Percentiles rank a stretch among this genome's conserved stretches.
Evolutionary conservation across 2,113 vertebrate genomes (phyloP).

Genomic region (Hucho hucho): DNA sequence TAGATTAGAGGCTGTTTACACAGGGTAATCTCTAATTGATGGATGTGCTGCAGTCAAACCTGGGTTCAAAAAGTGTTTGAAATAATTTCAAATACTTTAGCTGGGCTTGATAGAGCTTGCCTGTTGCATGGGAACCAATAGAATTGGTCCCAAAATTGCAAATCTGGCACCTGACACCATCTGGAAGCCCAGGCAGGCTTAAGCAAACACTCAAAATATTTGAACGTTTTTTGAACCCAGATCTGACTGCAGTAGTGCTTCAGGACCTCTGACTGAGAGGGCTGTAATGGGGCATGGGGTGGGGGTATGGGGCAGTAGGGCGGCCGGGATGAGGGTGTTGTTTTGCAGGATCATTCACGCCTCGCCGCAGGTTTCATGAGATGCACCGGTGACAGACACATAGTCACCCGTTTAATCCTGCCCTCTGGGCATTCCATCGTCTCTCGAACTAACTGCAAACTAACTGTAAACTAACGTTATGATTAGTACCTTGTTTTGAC

Average conservation of each 20-base stretch:
- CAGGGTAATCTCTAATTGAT: neutral
- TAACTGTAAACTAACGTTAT: constrained; percentile 20
- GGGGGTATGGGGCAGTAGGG: neutral
- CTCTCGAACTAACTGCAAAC: neutral
- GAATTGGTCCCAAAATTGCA: no score
- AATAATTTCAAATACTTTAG: neutral
- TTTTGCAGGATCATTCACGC: constrained; percentile 12
- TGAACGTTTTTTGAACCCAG: no score
- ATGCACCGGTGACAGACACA: constrained; percentile 32
- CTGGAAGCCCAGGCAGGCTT: no score
- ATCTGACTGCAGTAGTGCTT: neutral
- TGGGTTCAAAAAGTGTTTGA: neutral
- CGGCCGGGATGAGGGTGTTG: neutral
- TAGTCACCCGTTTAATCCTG: constrained; percentile 35
- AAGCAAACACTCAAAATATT: no score
- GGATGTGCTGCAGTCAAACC: neutral
- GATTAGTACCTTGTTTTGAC: constrained; percentile 32
- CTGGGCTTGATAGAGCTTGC: neutral
- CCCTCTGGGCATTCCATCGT: neutral
- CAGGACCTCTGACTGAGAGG: neutral
- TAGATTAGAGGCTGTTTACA: constrained; percentile 8
- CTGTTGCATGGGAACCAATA: neutral
- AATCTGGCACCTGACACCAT: no score
- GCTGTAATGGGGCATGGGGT: neutral
- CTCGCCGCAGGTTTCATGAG: constrained; percentile 18